Percentiles rank a stretch among this genome's conserved stretches.
phyloP scores from a whole-genome alignment of 2,797 vertebrate species.

The Cuniculus paca region DNA sequence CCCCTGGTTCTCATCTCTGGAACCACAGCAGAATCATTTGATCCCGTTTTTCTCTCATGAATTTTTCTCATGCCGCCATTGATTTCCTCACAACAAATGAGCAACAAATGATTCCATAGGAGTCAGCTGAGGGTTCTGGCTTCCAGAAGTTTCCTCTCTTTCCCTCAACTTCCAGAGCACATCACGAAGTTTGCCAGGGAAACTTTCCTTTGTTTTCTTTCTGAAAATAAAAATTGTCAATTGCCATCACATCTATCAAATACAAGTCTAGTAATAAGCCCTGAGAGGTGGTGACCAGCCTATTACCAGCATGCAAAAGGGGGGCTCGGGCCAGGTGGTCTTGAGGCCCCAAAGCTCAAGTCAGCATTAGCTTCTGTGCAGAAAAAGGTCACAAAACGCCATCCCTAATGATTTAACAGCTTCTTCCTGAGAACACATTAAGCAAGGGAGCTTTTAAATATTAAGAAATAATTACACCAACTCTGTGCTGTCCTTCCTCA shows the following conservation, averaged over 20 bases:
- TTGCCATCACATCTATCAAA: constrained; percentile 60
- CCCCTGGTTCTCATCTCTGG: not conserved
- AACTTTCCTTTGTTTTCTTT: constrained; percentile 16
- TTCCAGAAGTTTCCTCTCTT: constrained; percentile 26
- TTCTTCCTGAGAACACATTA: constrained; percentile 91
- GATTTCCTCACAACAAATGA: not conserved
- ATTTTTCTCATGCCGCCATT: not conserved
- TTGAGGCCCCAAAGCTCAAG: constrained; percentile 85
- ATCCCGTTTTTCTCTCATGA: not conserved
- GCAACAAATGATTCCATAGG: not conserved
- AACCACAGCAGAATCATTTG: not conserved
- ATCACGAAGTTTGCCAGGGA: not conserved
- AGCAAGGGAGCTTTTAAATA: constrained; percentile 91
- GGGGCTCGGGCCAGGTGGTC: constrained; percentile 73
- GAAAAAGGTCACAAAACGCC: constrained; percentile 88
- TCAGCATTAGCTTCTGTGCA: constrained; percentile 87
- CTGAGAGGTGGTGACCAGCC: constrained; percentile 65
- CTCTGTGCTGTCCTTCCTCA: constrained; percentile 69
- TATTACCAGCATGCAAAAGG: constrained; percentile 86
- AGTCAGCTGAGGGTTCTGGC: not conserved
- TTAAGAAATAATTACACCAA: constrained; percentile 88
- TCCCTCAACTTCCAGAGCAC: not conserved
- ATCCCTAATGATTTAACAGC: constrained; percentile 91
- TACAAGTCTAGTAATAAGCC: not conserved
- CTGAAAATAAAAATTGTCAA: constrained; percentile 28